A percentile compares a stretch with the other conserved stretches of the same genome.
Evolutionary conservation across 2,113 vertebrate species (phyloP).

Genomic region (Halcyon senegalensis): DNA sequence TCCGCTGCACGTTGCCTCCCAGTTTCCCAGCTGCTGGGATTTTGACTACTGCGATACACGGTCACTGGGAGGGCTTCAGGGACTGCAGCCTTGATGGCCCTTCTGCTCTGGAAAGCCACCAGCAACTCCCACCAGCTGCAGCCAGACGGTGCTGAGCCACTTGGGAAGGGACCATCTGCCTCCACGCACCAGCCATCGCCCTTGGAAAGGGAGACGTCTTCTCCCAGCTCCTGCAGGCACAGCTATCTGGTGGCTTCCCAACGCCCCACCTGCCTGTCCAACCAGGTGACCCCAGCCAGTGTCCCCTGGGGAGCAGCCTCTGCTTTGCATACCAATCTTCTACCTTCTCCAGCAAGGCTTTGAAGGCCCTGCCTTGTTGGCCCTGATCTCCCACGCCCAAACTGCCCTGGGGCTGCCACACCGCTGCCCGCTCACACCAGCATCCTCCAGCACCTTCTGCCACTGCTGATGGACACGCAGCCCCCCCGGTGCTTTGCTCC

Average conservation of each 20-base stretch:
- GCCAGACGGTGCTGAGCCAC: not conserved
- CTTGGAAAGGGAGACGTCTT: not conserved
- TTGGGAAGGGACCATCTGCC: not conserved
- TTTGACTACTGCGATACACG: accelerated
- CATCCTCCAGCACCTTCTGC: not conserved
- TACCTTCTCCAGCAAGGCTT: not conserved
- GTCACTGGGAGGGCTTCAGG: not conserved
- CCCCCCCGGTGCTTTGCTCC: not conserved
- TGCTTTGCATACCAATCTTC: not conserved
- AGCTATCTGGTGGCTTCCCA: not conserved
- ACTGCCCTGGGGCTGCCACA: not conserved
- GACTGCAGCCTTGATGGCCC: not conserved
- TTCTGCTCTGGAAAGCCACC: not conserved
- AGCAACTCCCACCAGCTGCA: not conserved
- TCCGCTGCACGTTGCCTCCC: accelerated
- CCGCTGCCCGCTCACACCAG: not conserved
- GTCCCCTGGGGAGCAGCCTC: not conserved
- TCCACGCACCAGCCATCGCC: accelerated
- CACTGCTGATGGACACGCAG: accelerated
- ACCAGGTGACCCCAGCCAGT: accelerated
- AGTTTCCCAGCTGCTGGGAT: not conserved
- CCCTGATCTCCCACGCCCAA: not conserved
- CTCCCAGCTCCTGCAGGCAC: not conserved
- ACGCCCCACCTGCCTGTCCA: accelerated
- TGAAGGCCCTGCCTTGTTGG: not conserved